phyloP scores from a whole-genome alignment of 2,113 vertebrate species.

The Cololabis saira region DNA sequence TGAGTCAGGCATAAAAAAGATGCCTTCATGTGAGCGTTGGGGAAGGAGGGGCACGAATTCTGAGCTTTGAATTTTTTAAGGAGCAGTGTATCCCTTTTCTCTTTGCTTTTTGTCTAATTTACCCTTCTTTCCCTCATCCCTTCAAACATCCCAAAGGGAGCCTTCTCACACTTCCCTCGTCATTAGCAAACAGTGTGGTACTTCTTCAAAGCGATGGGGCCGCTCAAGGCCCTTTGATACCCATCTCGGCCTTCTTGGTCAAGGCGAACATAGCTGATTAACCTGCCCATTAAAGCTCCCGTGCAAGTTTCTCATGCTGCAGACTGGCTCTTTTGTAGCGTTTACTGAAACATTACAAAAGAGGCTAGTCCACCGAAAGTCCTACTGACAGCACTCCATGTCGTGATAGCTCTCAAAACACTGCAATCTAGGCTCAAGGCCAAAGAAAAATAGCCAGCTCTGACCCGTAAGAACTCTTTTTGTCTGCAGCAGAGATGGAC shows the following conservation, averaged over 20 bases:
- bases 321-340: slow-evolving; percentile 51
- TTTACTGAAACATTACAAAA: slow-evolving; percentile 54
- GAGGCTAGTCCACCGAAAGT: slow-evolving; percentile 43
- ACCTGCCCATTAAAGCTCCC: slow-evolving; percentile 13
- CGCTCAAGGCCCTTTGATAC: slow-evolving; percentile 71
- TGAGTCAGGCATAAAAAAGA: slow-evolving; percentile 52
- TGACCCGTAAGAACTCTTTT: slow-evolving; percentile 60
- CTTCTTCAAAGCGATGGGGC: slow-evolving; percentile 72
- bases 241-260: slow-evolving; percentile 56
- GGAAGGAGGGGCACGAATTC: slow-evolving; percentile 29
- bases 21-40: slow-evolving; percentile 2
- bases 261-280: slow-evolving; percentile 57
- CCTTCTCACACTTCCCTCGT: slow-evolving; percentile 61
- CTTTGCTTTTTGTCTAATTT: slow-evolving; percentile 54
- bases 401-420: slow-evolving; percentile 18
- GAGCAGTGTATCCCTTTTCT: slow-evolving; percentile 39
- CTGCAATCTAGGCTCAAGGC: slow-evolving; percentile 36
- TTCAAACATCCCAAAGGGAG: slow-evolving; percentile 56
- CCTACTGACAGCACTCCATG: slow-evolving; percentile 32
- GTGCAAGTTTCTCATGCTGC: not conserved
- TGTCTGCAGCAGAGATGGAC: slow-evolving; percentile 67
- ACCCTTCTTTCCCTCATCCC: slow-evolving; percentile 51
- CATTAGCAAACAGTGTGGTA: slow-evolving; percentile 69
- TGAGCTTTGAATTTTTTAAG: slow-evolving; percentile 76
- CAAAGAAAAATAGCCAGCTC: slow-evolving; percentile 48